phyloP scores from a whole-genome alignment of 2,888 invertebrate genomes.

The Megastigmus dorsalis region DNA sequence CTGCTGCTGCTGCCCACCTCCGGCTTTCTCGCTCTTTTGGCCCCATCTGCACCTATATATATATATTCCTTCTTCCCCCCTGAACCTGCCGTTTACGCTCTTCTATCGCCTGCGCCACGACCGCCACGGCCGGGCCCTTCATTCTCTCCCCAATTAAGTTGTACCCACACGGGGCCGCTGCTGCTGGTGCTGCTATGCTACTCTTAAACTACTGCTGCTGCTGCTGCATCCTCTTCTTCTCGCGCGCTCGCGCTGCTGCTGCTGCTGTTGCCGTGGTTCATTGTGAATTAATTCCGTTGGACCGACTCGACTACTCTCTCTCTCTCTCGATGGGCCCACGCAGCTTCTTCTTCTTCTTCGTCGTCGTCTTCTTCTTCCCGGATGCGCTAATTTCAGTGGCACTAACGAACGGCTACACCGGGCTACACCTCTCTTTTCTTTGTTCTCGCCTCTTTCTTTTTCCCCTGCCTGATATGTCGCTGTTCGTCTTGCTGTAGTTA shows the following conservation, averaged over 20 bases:
- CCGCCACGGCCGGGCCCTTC: constrained; percentile 25
- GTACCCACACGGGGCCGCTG: constrained; percentile 61
- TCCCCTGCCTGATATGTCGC: neutral
- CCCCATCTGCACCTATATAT: neutral
- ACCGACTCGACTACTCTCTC: too few relatives aligned
- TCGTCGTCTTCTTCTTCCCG: too few relatives aligned
- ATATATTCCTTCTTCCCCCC: too few relatives aligned
- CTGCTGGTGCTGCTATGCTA: neutral
- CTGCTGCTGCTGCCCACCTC: neutral
- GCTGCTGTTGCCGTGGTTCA: too few relatives aligned
- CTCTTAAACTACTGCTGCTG: too few relatives aligned
- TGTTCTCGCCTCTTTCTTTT: constrained; percentile 9
- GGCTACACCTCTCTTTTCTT: constrained; percentile 5
- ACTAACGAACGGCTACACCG: constrained; percentile 32
- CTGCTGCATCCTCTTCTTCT: neutral
- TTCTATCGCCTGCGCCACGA: constrained; percentile 7
- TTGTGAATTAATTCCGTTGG: constrained; percentile 50
- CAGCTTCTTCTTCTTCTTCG: too few relatives aligned
- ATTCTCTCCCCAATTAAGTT: constrained; percentile 71
- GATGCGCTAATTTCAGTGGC: constrained; percentile 45
- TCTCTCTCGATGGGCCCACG: constrained; percentile 32
- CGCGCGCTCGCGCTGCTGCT: neutral
- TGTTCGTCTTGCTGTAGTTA: too few relatives aligned
- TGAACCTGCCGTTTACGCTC: too few relatives aligned
- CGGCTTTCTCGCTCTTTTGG: constrained; percentile 3